A percentile compares a stretch with the other conserved stretches of the same genome.
phyloP scores from a whole-genome alignment of 2,113 vertebrate species.

The Anas platyrhynchos region DNA sequence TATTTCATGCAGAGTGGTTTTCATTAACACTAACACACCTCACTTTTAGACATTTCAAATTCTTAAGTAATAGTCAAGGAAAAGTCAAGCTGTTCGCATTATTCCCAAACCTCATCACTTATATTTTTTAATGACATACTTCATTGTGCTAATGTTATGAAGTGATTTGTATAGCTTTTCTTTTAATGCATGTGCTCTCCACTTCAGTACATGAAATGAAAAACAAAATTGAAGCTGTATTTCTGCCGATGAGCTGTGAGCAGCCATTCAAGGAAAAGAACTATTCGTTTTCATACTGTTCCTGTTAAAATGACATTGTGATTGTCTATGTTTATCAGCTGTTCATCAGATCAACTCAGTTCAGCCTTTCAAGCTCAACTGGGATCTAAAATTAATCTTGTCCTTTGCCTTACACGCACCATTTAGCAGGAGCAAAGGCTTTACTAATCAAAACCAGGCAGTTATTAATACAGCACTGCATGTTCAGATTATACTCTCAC shows the following conservation, averaged over 20 bases:
- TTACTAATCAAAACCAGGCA: background rate
- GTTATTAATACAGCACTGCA: background rate
- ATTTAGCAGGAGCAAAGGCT: constrained; percentile 16
- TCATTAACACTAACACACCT: constrained; percentile 50
- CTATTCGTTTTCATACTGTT: background rate
- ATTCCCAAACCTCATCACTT: constrained; percentile 52
- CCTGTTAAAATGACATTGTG: constrained; percentile 3
- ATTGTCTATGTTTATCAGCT: background rate
- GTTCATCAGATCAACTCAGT: background rate
- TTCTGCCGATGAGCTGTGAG: constrained; percentile 28
- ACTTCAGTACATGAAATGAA: constrained; percentile 34
- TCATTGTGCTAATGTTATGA: background rate
- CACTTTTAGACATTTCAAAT: constrained; percentile 65
- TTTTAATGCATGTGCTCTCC: background rate
- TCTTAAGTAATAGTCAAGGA: constrained; percentile 67
- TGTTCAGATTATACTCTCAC: background rate
- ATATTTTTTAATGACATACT: constrained; percentile 34
- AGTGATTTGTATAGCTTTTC: constrained; percentile 34
- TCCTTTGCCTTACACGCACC: background rate
- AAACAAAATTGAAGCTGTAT: constrained; percentile 24
- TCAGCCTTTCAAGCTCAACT: background rate
- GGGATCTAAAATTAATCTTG: constrained; percentile 12
- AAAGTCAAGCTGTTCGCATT: constrained; percentile 60
- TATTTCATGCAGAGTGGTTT: constrained; percentile 20
- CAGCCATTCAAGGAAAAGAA: background rate